Base-by-base conservation (phyloP, 2,113 vertebrate species). In the Loxodonta africana region DNA sequence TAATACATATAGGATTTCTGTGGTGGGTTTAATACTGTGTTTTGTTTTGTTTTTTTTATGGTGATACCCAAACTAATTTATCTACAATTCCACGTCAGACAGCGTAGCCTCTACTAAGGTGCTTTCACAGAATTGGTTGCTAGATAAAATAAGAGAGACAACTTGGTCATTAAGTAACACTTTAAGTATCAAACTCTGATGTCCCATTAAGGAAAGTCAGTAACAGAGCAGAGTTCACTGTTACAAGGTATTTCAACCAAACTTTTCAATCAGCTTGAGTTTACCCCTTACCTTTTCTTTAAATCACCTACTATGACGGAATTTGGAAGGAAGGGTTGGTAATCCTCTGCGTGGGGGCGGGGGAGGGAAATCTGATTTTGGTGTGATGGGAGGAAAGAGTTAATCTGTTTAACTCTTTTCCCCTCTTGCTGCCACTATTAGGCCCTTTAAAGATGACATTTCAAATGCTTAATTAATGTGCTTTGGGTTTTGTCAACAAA, bases 401-500 rank as follows among this genome's bases (percentile, higher is more conserved):
- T 4, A 33, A 41, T 77, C 26, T 44, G 21, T 90, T 63, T 77
- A 33, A 81, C 88, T 30, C 14, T 51, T 41, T 14, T 2, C 5
- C 57, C 85, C 71, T 53, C 82, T 57, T 69, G 73, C 41, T 85
- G 60, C 6, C 48, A 60, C 41, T 41, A 71, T 37, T 23, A 81
- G 9, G 37, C 0, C 26, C 65, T 95, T 84, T 93, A 84, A 91
- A 89, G 46, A 44, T 37, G n/a, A 86, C 69, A 11, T 87, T 95
- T 89, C 81, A 60, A 89, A 88, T 92, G n/a, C 63, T 83, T 87
- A 96, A 80, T 73, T 77, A 76, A 57, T 28, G 10, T 71, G 44
- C 20, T 96, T 90, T 88, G 44, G 33, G 28, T 33, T 57, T 57
- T 96, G 81, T 33, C 60, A 53, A 90, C 91, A 57, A 84, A 86